phyloP scores from a whole-genome alignment of 2,888 invertebrate species.

The Drosophila hamatofila region DNA sequence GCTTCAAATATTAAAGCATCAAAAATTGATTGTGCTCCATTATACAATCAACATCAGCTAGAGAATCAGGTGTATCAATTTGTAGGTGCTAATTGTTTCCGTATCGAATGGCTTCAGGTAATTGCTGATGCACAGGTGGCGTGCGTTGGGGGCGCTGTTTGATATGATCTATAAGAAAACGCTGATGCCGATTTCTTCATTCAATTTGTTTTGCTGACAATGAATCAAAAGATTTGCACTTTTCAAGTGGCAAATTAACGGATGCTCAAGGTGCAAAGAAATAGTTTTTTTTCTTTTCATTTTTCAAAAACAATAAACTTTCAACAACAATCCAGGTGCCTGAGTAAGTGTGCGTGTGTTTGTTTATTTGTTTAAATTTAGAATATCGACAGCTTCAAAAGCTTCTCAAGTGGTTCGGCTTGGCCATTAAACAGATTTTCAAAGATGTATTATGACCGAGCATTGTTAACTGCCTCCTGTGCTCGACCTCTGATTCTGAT shows the following conservation, averaged over 20 bases:
- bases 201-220: constrained; percentile 27
- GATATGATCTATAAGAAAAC: constrained; percentile 6
- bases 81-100: constrained; percentile 12
- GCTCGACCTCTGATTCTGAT: not conserved
- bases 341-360: constrained; percentile 44
- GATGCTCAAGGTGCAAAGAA: constrained; percentile 58
- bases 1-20: not conserved
- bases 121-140: constrained; percentile 17
- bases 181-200: constrained; percentile 20
- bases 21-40: not conserved
- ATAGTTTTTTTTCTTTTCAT: constrained; percentile 63
- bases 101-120: constrained; percentile 4
- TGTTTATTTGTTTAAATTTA: constrained; percentile 79
- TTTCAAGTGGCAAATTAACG: constrained; percentile 61
- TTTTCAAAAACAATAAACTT: constrained; percentile 78
- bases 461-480: constrained; percentile 52
- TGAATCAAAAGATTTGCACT: constrained; percentile 52
- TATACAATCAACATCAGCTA: not conserved
- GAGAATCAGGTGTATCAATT: constrained; percentile 9
- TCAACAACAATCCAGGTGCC: constrained; percentile 53
- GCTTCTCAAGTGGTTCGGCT: constrained; percentile 70
- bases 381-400: constrained; percentile 78
- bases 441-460: constrained; percentile 72
- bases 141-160: not conserved
- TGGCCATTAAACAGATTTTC: constrained; percentile 75